These are phyloP conservation scores for Austrolebias charrua DNA, from an alignment of 2,797 vertebrate genomes.

Conservation along the genomic window DNA sequence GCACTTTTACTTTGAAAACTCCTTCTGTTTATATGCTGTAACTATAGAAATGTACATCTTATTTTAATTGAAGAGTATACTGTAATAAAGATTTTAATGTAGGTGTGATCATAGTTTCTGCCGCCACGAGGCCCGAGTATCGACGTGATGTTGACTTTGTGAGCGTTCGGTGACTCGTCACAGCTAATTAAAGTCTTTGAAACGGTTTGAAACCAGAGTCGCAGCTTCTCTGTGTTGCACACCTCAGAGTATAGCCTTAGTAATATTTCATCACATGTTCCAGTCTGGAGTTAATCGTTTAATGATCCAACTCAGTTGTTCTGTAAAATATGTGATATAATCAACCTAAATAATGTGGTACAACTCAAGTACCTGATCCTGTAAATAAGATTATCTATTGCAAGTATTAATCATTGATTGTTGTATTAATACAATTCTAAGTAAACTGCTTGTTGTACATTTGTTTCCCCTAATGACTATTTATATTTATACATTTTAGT, in stretches of 20 bases:
- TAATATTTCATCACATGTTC: slow-evolving; percentile 17
- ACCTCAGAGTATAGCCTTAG: slow-evolving; percentile 26
- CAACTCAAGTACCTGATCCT: slow-evolving; percentile 71
- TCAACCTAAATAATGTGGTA: slow-evolving; percentile 71
- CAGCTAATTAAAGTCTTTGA: slow-evolving; percentile 6
- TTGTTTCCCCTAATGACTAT: slow-evolving; percentile 21
- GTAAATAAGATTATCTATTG: slow-evolving; percentile 80
- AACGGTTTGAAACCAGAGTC: slow-evolving; percentile 6
- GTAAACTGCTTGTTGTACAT: slow-evolving; percentile 77
- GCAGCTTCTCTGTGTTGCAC: slow-evolving; percentile 10
- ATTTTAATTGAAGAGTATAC: slow-evolving; percentile 74
- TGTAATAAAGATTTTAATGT: slow-evolving; percentile 75
- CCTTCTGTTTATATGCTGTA: slow-evolving; percentile 79
- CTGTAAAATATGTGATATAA: slow-evolving; percentile 71
- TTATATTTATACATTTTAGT: no score
- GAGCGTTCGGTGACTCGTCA: slow-evolving; percentile 25
- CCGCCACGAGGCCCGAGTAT: neutral
- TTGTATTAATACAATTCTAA: slow-evolving; percentile 73
- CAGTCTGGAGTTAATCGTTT: slow-evolving; percentile 21
- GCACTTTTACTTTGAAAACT: slow-evolving; percentile 79
- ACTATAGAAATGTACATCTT: slow-evolving; percentile 78
- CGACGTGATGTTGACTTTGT: slow-evolving; percentile 22
- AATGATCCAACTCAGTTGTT: slow-evolving; percentile 71
- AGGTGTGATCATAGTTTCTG: slow-evolving; percentile 57
- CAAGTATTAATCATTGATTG: slow-evolving; percentile 70